These are phyloP conservation scores for Columba janthina DNA, from an alignment of 2,113 vertebrate genomes.

Conservation along the genomic window DNA sequence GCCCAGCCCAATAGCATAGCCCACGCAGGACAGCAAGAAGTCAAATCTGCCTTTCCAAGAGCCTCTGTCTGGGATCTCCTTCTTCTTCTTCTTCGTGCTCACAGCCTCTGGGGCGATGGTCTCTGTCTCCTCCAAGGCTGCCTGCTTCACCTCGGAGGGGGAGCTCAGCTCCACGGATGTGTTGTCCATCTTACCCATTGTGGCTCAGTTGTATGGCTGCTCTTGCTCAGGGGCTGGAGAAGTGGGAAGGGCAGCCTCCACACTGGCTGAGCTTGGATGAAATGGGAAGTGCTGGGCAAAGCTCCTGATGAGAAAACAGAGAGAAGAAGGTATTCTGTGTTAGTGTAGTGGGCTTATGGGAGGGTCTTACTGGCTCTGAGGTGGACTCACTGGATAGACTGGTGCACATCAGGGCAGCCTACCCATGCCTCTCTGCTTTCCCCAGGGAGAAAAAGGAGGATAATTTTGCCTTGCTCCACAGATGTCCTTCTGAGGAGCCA, in stretches of 20 bases:
- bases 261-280: fast-evolving
- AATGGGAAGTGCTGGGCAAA: not conserved
- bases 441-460: not conserved
- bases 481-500: not conserved
- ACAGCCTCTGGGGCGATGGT: not conserved
- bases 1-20: slow-evolving; percentile 89
- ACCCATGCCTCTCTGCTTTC: not conserved
- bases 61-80: slow-evolving; percentile 81
- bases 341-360: not conserved
- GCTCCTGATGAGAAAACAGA: slow-evolving; percentile 7
- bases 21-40: slow-evolving; percentile 89
- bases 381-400: not conserved
- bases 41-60: slow-evolving; percentile 92
- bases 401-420: not conserved
- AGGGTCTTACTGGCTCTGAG: not conserved
- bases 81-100: slow-evolving; percentile 47
- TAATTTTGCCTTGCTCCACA: not conserved
- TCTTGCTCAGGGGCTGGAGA: not conserved
- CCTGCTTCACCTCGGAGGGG: slow-evolving; percentile 79
- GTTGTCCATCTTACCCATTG: slow-evolving; percentile 84
- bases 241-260: not conserved
- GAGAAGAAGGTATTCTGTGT: not conserved
- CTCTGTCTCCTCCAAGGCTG: slow-evolving; percentile 76
- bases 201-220: not conserved
- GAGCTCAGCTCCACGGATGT: slow-evolving; percentile 82